Conservation (phyloP, 2,797 vertebrate species). For the Numenius phaeopus region DNA sequence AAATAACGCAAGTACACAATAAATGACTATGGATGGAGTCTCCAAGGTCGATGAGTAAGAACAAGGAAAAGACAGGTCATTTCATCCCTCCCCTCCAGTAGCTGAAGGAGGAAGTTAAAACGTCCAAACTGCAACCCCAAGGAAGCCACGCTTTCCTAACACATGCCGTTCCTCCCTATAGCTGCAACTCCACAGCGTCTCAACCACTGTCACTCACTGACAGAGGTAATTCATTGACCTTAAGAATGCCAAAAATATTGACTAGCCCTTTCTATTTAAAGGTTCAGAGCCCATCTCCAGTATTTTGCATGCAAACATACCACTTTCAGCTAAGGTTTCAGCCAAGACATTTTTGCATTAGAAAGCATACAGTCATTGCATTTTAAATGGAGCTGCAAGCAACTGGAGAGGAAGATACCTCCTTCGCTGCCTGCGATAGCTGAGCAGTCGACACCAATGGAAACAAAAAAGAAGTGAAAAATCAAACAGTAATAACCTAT, state of each 20-base stretch:
- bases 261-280: not conserved
- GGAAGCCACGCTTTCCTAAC: not conserved
- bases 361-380: not conserved
- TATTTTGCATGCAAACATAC: not conserved
- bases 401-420: not conserved
- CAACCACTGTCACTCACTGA: not conserved
- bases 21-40: not conserved
- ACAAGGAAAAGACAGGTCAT: not conserved
- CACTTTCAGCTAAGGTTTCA: not conserved
- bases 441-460: not conserved
- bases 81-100: not conserved
- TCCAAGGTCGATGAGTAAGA: not conserved
- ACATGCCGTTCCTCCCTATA: not conserved
- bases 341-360: not conserved
- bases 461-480: not conserved
- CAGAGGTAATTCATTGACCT: not conserved
- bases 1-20: not conserved
- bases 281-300: not conserved
- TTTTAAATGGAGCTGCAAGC: not conserved
- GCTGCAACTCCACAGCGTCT: not conserved
- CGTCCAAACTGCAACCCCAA: not conserved
- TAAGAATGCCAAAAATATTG: not conserved
- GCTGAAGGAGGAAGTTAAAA: conserved; percentile 4
- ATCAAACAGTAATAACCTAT: not conserved
- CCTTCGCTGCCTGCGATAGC: not conserved